phyloP scores from a whole-genome alignment of 1,140 invertebrate genomes.

The Adelges cooleyi region DNA sequence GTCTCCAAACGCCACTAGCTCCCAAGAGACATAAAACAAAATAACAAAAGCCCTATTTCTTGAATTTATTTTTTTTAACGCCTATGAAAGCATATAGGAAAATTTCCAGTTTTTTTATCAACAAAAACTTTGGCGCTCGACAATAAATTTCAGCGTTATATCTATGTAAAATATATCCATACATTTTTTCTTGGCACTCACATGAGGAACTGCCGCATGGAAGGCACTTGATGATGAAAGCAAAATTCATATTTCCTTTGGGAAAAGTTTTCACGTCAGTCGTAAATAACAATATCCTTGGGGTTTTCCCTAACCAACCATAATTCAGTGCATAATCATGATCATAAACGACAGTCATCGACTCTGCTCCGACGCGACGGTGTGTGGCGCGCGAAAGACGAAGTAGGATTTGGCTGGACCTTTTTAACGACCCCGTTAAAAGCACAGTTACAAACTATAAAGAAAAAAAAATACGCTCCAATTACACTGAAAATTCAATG shows the following conservation, averaged over 20 bases:
- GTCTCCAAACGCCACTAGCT: no score
- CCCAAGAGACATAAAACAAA: no score
- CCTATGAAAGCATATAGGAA: no score
- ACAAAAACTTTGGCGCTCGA: conserved; percentile 1
- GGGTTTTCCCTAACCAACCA: conserved; percentile 23
- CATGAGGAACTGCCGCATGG: conserved; percentile 1
- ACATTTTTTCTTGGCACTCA: conserved; percentile 1
- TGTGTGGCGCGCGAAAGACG: not conserved
- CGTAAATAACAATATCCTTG: conserved; percentile 24
- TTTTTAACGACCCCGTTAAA: conserved; percentile 24
- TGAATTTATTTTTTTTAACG: no score
- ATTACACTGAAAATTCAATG: no score
- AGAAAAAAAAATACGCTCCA: not conserved
- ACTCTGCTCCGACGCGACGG: not conserved
- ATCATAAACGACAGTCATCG: conserved; percentile 27
- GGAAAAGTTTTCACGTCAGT: conserved; percentile 17
- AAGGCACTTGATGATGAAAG: conserved; percentile 16
- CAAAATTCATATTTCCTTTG: conserved; percentile 27
- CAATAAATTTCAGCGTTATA: conserved; percentile 7
- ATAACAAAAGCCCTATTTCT: no score
- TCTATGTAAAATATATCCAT: no score
- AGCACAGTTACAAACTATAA: not conserved
- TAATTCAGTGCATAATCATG: conserved; percentile 24
- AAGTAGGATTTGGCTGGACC: conserved; percentile 9
- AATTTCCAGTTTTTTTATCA: no score